A percentile compares a stretch with the other conserved stretches of the same genome.
Conservation (phyloP, 2,888 invertebrate genomes). For the Desoria tigrina region DNA sequence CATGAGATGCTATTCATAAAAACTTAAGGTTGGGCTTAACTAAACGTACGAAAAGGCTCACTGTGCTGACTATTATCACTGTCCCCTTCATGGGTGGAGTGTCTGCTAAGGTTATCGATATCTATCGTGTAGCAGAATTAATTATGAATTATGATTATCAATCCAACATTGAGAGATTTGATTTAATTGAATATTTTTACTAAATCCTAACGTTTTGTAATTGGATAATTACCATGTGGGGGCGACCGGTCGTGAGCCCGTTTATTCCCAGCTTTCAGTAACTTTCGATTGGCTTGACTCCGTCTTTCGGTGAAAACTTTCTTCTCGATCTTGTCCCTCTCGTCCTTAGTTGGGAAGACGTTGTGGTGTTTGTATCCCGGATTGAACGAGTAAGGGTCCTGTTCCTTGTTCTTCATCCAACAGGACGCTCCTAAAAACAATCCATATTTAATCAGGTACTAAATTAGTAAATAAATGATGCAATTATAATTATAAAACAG, state of each 20-base stretch:
- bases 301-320: slow-evolving; percentile 41
- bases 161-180: no score
- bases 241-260: no score
- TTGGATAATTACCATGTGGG: no score
- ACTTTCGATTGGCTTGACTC: slow-evolving; percentile 41
- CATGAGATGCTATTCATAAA: no score
- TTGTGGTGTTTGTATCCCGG: slow-evolving; percentile 32
- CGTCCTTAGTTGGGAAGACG: slow-evolving; percentile 37
- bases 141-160: no score
- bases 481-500: no score
- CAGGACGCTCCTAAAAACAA: slow-evolving; percentile 32
- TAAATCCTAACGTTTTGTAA: no score
- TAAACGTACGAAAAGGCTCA: background rate
- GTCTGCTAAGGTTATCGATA: no score
- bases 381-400: slow-evolving; percentile 40
- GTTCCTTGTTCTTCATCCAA: slow-evolving; percentile 42
- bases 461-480: no score
- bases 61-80: slow-evolving; percentile 7
- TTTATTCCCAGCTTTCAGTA: background rate
- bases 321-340: slow-evolving; percentile 41
- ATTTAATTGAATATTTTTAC: no score
- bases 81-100: background rate
- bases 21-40: no score
- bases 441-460: background rate
- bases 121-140: no score